Evolutionary conservation across 92 coral and sea anemone genomes (phyloP).

Genomic region (Porites lobata): DNA sequence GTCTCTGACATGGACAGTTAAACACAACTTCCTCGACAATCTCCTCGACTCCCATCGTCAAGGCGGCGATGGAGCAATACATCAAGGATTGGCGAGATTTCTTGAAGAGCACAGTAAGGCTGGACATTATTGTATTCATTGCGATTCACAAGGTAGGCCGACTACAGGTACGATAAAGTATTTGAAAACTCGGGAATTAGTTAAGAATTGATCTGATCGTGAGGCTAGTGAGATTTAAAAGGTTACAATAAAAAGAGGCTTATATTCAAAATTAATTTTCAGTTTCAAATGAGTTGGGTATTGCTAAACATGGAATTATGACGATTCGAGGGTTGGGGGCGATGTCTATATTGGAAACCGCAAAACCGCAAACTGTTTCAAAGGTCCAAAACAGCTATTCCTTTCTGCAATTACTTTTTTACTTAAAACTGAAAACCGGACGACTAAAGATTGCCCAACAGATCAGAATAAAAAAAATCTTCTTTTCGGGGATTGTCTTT

Average conservation of each 20-base stretch:
- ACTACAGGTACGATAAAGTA: background rate
- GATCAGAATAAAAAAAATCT: no score
- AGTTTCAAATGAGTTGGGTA: background rate
- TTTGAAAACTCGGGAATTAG: background rate
- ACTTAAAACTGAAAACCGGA: no score
- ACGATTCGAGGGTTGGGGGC: background rate
- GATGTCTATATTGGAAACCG: background rate
- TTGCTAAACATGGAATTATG: background rate
- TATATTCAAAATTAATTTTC: background rate
- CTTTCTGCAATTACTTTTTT: no score
- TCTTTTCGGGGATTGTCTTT: no score
- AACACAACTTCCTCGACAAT: slow-evolving; percentile 51
- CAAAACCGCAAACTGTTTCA: no score
- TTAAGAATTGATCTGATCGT: no score
- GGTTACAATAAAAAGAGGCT: background rate
- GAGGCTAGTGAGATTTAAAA: no score
- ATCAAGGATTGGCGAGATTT: slow-evolving; percentile 50
- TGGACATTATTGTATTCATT: slow-evolving; percentile 52
- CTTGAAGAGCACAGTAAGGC: slow-evolving; percentile 42
- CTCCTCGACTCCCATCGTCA: slow-evolving; percentile 62
- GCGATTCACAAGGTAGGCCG: background rate
- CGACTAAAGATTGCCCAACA: no score
- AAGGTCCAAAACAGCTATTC: no score
- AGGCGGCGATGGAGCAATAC: slow-evolving; percentile 39
- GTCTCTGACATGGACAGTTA: slow-evolving; percentile 76